These are phyloP conservation scores for Ephialtes manifestator DNA, from an alignment of 2,888 invertebrate genomes.

Conservation along the genomic window DNA sequence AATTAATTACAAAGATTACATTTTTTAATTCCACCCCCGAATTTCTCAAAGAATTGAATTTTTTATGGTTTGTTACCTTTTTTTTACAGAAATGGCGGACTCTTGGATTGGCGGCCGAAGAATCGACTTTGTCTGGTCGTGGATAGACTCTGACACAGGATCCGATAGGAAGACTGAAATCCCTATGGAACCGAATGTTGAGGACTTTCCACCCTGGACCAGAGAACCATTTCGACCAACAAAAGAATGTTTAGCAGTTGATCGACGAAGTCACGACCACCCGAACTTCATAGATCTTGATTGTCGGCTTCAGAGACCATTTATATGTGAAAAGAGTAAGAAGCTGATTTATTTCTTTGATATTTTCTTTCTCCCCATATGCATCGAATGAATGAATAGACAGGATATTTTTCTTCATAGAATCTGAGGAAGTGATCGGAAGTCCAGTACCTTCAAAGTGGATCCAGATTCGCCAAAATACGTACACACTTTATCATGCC, in stretches of 20 bases:
- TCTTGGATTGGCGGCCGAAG: slow-evolving; percentile 78
- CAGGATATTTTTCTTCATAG: slow-evolving; percentile 52
- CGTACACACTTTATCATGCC: slow-evolving; percentile 86
- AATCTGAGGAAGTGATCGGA: slow-evolving; percentile 64
- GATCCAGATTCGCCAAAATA: slow-evolving; percentile 78
- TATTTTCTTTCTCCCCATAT: background rate
- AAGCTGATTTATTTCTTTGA: background rate
- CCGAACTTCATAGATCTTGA: slow-evolving; percentile 88
- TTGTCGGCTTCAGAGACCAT: slow-evolving; percentile 86
- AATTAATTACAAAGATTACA: too few species aligned
- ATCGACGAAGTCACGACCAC: slow-evolving; percentile 86
- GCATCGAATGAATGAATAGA: background rate
- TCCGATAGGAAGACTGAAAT: slow-evolving; percentile 71
- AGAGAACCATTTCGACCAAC: slow-evolving; percentile 83
- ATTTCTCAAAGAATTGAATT: too few species aligned
- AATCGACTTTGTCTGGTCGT: slow-evolving; percentile 72
- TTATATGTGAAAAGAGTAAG: slow-evolving; percentile 87
- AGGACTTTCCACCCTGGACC: slow-evolving; percentile 86
- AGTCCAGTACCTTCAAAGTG: slow-evolving; percentile 75
- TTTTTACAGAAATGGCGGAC: slow-evolving; percentile 72
- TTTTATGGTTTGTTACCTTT: too few species aligned
- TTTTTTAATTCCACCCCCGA: too few species aligned
- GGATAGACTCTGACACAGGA: slow-evolving; percentile 69
- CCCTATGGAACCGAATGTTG: slow-evolving; percentile 86
- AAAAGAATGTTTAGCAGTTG: slow-evolving; percentile 86